Percentiles rank a stretch among this genome's conserved stretches.
These are phyloP conservation scores for Urophycis tenuis DNA, from an alignment of 2,797 vertebrate species.

Conservation along the genomic window DNA sequence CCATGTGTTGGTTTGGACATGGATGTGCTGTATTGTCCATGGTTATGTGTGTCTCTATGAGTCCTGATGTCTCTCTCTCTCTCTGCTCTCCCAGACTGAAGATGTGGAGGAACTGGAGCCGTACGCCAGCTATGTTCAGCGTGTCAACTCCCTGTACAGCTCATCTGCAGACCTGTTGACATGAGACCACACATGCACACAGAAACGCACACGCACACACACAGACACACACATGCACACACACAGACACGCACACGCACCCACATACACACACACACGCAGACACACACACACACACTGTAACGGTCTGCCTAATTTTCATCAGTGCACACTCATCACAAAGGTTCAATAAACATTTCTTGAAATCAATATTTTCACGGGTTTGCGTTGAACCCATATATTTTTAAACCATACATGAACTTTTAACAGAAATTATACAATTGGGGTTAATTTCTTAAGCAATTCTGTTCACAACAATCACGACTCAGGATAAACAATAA, in stretches of 20 bases:
- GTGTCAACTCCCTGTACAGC: conserved; percentile 76
- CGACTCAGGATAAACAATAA: too few species aligned
- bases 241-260: conserved; percentile 3
- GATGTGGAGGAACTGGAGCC: conserved; percentile 71
- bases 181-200: conserved; percentile 14
- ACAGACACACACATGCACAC: conserved; percentile 23
- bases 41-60: not conserved
- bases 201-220: conserved; percentile 6
- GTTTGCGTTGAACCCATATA: too few species aligned
- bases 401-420: too few species aligned
- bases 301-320: too few species aligned
- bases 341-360: too few species aligned
- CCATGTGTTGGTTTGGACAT: not conserved
- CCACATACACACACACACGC: conserved; percentile 6
- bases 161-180: conserved; percentile 55
- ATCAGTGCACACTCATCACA: too few species aligned
- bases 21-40: not conserved
- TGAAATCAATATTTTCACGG: too few species aligned
- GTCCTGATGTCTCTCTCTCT: conserved; percentile 8
- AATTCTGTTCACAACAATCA: too few species aligned
- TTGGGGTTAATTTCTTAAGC: too few species aligned
- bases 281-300: not conserved
- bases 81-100: conserved; percentile 37
- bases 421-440: too few species aligned
- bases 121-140: conserved; percentile 71